These are phyloP conservation scores for Manis javanica DNA, from an alignment of 2,797 vertebrate species.

Conservation along the genomic window DNA sequence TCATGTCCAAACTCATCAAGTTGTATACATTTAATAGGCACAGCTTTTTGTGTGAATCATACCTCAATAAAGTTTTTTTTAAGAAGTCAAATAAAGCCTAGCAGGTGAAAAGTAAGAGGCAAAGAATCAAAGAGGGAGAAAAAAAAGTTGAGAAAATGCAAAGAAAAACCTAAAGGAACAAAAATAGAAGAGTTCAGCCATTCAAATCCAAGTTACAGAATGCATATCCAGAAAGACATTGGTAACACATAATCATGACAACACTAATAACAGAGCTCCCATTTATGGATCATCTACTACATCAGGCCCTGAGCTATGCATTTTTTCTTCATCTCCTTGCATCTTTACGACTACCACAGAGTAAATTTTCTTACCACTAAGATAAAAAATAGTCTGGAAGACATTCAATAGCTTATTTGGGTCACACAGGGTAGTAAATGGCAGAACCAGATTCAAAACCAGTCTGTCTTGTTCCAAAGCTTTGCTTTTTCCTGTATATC, in stretches of 20 bases:
- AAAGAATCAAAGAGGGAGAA: neutral
- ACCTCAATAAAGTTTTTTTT: neutral
- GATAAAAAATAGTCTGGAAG: neutral
- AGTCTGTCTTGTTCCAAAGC: neutral
- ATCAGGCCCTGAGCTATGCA: neutral
- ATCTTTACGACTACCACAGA: neutral
- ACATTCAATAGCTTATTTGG: neutral
- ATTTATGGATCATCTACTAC: neutral
- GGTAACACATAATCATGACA: neutral
- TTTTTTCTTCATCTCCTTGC: conserved; percentile 39
- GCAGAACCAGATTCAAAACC: neutral
- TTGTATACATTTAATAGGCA: neutral
- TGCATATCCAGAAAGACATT: neutral
- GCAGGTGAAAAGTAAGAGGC: neutral
- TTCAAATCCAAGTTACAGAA: conserved; percentile 18
- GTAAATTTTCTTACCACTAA: neutral
- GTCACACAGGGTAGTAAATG: neutral
- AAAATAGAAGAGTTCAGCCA: neutral
- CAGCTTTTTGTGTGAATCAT: neutral
- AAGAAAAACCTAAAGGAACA: neutral
- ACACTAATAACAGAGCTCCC: neutral
- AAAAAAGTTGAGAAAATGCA: neutral
- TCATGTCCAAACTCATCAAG: neutral
- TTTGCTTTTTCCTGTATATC: neutral
- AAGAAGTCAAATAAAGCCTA: neutral